Evolutionary conservation across 2,888 invertebrate genomes (phyloP), one percentile per base, ranked within the genome.

Genomic region (Tetramorium bicarinatum): DNA sequence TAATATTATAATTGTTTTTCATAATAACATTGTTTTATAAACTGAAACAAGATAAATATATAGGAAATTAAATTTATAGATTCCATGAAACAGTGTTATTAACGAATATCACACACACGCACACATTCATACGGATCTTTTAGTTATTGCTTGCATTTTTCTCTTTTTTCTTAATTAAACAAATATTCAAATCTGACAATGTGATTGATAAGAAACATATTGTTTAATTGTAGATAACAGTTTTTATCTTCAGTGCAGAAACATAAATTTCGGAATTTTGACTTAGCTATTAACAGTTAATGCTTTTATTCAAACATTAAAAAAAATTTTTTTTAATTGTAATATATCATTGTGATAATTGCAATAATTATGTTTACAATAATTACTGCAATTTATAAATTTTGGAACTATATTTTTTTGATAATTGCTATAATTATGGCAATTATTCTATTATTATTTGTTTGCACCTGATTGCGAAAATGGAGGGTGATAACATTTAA

Each of bases 301-400:
- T 25, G 2, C 21, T 41, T 56, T 72, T 72, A 54, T 41, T 56
- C 2, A 72, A 56, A 8, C 7, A 49, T 49, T 52, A n/a, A 54
- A 54, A 54, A 34, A 52, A 71, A 15, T 29, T 34, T 3, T 29
- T 34, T 34, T 34, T 0, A 34, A 34, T 34, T 34, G 4, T 34
- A 4, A 34, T 34, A 34, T 34, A 34, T 34, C 29, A 34, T 34
- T 34, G 29, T 34, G 29, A 34, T 34, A 34, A 34, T 34, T 34
- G 29, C 29, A 34, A 34, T 34, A 49, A 61, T 13, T 21, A 3
- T 38, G 18, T 44, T 62, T 66, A 25, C 49, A 76, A 49, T 21
- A 47, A 34, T 29, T 64, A 11, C 41, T 67, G 15, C 13, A 52
- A 77, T 77, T 66, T 29, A 67, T 67, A 25, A 11, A 76, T 54